Percentiles rank a stretch among this genome's conserved stretches.
These are phyloP conservation scores for Mamestra brassicae DNA, from an alignment of 2,888 invertebrate species.

Conservation along the genomic window DNA sequence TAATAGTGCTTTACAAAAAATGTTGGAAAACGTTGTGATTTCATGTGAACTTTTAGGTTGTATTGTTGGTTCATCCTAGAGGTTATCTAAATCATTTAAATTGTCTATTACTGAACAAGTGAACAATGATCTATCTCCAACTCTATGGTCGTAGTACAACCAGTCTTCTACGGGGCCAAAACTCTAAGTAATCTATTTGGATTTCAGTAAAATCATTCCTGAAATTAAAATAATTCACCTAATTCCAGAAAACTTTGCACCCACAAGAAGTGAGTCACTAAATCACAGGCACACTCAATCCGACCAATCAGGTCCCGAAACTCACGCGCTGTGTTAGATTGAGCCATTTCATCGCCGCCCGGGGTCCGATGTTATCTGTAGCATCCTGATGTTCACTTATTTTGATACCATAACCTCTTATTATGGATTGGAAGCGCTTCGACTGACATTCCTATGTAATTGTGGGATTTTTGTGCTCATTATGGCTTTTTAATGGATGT, in stretches of 20 bases:
- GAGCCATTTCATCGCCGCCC: slow-evolving; percentile 85
- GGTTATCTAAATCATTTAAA: background rate
- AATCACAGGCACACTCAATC: slow-evolving; percentile 39
- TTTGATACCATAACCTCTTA: slow-evolving; percentile 82
- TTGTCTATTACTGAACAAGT: background rate
- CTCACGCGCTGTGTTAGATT: slow-evolving; percentile 74
- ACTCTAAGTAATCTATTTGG: background rate
- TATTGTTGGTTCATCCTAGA: background rate
- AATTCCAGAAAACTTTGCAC: background rate
- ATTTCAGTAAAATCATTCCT: background rate
- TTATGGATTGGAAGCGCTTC: slow-evolving; percentile 85
- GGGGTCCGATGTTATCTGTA: slow-evolving; percentile 81
- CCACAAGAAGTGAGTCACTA: slow-evolving; percentile 35
- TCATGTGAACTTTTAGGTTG: background rate
- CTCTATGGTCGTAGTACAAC: background rate
- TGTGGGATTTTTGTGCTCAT: slow-evolving; percentile 58
- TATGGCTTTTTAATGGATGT: slow-evolving; percentile 44
- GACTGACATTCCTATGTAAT: slow-evolving; percentile 61
- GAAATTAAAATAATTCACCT: slow-evolving; percentile 2
- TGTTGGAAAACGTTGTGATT: slow-evolving; percentile 12
- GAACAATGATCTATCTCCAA: background rate
- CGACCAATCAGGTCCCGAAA: slow-evolving; percentile 35
- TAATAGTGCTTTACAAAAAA: slow-evolving; percentile 22
- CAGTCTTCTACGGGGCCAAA: background rate
- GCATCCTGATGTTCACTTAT: slow-evolving; percentile 78